Evolutionary conservation across 1,140 invertebrate species (phyloP).

Genomic region (Aphaenogaster rudis): DNA sequence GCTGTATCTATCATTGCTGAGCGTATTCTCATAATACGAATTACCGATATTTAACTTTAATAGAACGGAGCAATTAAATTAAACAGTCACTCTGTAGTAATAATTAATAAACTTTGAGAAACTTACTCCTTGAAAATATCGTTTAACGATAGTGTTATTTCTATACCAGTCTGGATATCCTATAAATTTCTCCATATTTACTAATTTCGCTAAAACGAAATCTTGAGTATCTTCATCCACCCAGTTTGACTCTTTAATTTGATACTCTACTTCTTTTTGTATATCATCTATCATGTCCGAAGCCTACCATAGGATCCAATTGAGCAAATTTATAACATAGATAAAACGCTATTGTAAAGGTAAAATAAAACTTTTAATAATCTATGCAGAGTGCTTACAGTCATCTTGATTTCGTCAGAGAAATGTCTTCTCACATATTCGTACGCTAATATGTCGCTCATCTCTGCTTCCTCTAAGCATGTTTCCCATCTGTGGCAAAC

Average conservation of each 20-base stretch:
- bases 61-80: conserved; percentile 8
- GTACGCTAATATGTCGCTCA: conserved; percentile 7
- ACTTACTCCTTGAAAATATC: conserved; percentile 67
- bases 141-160: conserved; percentile 59
- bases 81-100: not conserved
- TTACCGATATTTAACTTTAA: conserved; percentile 39
- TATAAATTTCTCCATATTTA: conserved; percentile 62
- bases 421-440: conserved; percentile 42
- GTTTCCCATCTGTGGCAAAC: not conserved
- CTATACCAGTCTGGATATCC: conserved; percentile 68
- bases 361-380: conserved; percentile 27
- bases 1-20: conserved; percentile 23
- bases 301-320: conserved; percentile 44
- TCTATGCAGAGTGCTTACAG: conserved; percentile 26
- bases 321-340: not conserved
- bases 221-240: conserved; percentile 62
- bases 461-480: not conserved
- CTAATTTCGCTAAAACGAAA: conserved; percentile 62
- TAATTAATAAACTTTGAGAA: not conserved
- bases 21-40: conserved; percentile 51
- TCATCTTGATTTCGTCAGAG: conserved; percentile 2
- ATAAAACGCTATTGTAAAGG: not conserved
- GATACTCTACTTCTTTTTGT: conserved; percentile 69
- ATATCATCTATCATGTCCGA: conserved; percentile 71
- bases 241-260: conserved; percentile 64